A percentile compares a stretch with the other conserved stretches of the same genome.
Evolutionary conservation across 2,888 invertebrate species (phyloP).

Genomic region (Ormyrus nitidulus): DNA sequence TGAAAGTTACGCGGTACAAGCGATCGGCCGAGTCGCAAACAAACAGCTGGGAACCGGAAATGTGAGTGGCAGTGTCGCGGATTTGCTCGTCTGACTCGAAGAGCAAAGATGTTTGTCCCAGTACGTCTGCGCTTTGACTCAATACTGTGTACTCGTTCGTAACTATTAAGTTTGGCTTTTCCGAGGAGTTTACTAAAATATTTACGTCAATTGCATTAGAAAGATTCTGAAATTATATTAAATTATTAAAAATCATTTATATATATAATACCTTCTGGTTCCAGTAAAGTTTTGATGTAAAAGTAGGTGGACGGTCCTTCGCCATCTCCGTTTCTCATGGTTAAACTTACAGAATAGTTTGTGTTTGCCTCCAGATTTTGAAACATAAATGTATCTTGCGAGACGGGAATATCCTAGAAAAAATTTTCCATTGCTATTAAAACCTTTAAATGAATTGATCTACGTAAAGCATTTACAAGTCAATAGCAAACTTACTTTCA

Average conservation of each 20-base stretch:
- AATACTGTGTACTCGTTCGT: constrained; percentile 83
- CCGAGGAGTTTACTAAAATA: constrained; percentile 80
- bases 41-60: constrained; percentile 83
- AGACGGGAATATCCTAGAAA: constrained; percentile 84
- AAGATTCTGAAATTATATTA: constrained; percentile 11
- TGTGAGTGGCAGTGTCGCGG: constrained; percentile 86
- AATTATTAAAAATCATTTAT: not conserved
- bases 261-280: constrained; percentile 77
- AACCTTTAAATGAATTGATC: not conserved
- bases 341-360: constrained; percentile 86
- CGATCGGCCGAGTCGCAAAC: constrained; percentile 85
- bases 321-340: constrained; percentile 88
- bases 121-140: constrained; percentile 78
- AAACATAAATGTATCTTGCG: constrained; percentile 84
- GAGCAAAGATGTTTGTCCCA: not conserved
- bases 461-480: not conserved
- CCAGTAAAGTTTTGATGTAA: constrained; percentile 82
- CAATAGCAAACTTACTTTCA: constrained; percentile 79
- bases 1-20: constrained; percentile 77
- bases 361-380: constrained; percentile 84
- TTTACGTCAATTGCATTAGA: constrained; percentile 16
- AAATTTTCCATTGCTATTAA: constrained; percentile 1
- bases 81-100: constrained; percentile 60
- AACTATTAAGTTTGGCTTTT: constrained; percentile 83
- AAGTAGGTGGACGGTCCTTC: constrained; percentile 84